phyloP scores from a whole-genome alignment of 2,888 invertebrate genomes.

The Muschampia plurimacula region DNA sequence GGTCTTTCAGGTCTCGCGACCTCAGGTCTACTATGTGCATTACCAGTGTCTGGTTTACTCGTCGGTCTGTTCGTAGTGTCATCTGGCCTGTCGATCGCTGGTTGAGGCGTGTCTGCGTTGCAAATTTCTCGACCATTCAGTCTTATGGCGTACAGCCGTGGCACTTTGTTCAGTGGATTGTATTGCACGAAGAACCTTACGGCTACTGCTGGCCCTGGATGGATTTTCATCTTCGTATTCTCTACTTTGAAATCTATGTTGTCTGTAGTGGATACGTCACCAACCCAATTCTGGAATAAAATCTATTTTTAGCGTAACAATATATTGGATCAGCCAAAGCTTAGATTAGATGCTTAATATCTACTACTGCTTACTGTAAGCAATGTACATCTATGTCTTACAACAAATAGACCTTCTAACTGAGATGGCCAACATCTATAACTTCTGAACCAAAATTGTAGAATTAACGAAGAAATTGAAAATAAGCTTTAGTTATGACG shows the following conservation, averaged over 20 bases:
- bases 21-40: neutral
- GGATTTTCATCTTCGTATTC: constrained; percentile 84
- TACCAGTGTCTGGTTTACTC: constrained; percentile 18
- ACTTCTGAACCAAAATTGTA: too few species aligned
- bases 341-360: too few species aligned
- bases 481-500: too few species aligned
- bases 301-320: neutral
- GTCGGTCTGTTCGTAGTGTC: constrained; percentile 38
- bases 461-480: too few species aligned
- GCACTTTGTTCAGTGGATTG: constrained; percentile 75
- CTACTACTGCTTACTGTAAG: too few species aligned
- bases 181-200: constrained; percentile 87
- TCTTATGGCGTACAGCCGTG: constrained; percentile 77
- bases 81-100: constrained; percentile 57
- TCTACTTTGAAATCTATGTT: constrained; percentile 86
- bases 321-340: too few species aligned
- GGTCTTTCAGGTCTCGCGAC: constrained; percentile 23
- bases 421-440: too few species aligned
- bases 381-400: too few species aligned
- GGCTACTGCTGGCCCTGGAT: constrained; percentile 83
- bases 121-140: constrained; percentile 87
- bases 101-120: constrained; percentile 59
- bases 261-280: constrained; percentile 85
- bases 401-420: too few species aligned
- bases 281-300: constrained; percentile 83